These are phyloP conservation scores for Macaca nemestrina DNA, from an alignment of 2,113 vertebrate genomes.

Conservation along the genomic window DNA sequence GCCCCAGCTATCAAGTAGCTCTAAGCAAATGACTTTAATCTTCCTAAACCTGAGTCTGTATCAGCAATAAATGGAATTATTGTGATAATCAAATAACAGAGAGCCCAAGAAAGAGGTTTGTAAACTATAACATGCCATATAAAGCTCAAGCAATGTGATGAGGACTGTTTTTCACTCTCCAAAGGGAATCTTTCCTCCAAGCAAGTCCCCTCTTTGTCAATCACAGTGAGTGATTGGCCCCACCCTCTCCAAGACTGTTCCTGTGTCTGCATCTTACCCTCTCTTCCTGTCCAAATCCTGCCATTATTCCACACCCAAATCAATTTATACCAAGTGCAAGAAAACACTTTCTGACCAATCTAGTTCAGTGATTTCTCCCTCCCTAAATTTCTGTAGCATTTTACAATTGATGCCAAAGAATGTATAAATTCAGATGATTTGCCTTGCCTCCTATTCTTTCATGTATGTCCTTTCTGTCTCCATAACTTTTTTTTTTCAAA, in stretches of 20 bases:
- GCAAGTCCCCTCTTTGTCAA: neutral
- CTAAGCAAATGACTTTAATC: neutral
- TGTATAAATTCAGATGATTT: neutral
- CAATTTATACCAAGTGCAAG: neutral
- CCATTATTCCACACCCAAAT: neutral
- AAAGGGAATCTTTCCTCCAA: neutral
- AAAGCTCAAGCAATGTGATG: neutral
- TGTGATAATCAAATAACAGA: neutral
- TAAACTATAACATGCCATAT: neutral
- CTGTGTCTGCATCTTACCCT: neutral
- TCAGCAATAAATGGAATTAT: neutral
- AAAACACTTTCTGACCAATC: neutral
- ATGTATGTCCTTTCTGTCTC: neutral
- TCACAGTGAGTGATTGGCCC: neutral
- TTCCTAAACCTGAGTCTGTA: neutral
- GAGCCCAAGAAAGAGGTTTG: neutral
- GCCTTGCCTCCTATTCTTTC: neutral
- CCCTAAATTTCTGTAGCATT: neutral
- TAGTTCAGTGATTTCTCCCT: neutral
- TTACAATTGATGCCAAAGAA: neutral
- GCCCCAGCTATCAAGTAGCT: neutral
- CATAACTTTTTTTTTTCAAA: neutral
- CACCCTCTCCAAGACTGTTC: neutral
- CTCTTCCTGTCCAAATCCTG: neutral
- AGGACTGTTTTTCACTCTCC: neutral